Evolutionary conservation across 2,888 invertebrate genomes (phyloP).

Genomic region (Dysmachus trigonus): DNA sequence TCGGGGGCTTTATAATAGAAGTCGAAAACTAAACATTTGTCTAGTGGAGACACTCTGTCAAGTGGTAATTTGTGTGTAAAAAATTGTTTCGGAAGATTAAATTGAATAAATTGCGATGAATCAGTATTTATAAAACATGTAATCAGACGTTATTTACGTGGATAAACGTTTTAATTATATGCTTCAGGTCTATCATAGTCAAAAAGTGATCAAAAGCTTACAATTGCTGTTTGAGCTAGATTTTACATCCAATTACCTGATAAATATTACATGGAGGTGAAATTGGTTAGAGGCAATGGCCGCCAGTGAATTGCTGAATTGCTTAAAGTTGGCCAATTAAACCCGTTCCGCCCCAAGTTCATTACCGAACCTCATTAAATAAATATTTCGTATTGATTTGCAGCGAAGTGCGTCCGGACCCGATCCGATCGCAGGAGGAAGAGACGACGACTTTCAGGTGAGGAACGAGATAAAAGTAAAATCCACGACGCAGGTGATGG

Average conservation of each 20-base stretch:
- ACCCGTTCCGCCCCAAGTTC: constrained; percentile 6
- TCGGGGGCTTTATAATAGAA: too few relatives aligned
- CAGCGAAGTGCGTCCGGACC: background rate
- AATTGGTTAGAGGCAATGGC: background rate
- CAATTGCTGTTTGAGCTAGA: background rate
- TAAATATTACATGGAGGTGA: background rate
- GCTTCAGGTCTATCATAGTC: background rate
- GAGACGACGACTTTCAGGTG: background rate
- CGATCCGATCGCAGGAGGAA: background rate
- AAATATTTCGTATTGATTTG: constrained; percentile 31
- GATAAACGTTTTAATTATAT: background rate
- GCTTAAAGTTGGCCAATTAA: constrained; percentile 8
- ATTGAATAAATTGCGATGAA: background rate
- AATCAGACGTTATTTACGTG: background rate
- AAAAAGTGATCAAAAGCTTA: background rate
- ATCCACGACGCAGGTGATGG: constrained; percentile 6
- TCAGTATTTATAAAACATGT: too few relatives aligned
- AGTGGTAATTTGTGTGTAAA: too few relatives aligned
- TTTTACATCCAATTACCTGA: background rate
- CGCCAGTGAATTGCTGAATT: background rate
- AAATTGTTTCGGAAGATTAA: background rate
- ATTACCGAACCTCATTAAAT: constrained; percentile 10
- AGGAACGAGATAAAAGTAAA: constrained; percentile 1
- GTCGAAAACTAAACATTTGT: too few relatives aligned
- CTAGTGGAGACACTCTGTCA: too few relatives aligned